Base-by-base conservation (phyloP, 2,888 invertebrate genomes). In the Ochlodes sylvanus region DNA sequence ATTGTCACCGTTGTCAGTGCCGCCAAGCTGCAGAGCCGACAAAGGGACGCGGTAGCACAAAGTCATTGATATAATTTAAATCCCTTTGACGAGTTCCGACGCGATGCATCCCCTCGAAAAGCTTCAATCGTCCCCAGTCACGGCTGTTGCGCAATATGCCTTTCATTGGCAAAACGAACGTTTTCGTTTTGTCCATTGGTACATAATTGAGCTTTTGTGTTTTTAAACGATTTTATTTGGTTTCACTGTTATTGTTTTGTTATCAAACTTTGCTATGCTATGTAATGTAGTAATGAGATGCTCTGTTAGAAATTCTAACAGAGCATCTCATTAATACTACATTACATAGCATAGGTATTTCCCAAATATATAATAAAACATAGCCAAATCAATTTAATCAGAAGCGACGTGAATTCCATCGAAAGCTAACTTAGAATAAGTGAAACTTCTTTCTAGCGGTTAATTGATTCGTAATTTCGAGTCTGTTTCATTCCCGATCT, bases 11-110 rank as follows among this genome's bases (percentile, higher is more conserved):
- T 73, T 72, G 74, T 71, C 68, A 70, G 62, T 57, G 52, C 63
- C 21, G 42, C 78, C 83, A 73, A 2, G 84, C 85, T 75, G 81
- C 85, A 79, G 79, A 79, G 82, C 90, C 89, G 88, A 89, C 90
- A 90, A 90, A 89, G 86, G 80, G 81, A 75, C 77, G 85, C 90
- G 85, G 91, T 89, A 89, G 90, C 90, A 86, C 82, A 87, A 87
- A 87, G 86, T 89, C 85, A 90, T 89, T 89, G 91, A 90, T 90
- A 91, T 87, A 86, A 87, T 87, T 89, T 86, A 86, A 88, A 89
- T 88, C 87, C 87, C 87, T 91, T 90, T 90, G 87, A 90, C 81
- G 73, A 75, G 74, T 72, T 79, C 88, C 89, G 89, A 76, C 27
- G 76, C 81, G 72, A 73, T 71, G 75, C 80, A 85, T 82, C 86